phyloP scores from a whole-genome alignment of 2,888 invertebrate species.

The Agrotis exclamationis region DNA sequence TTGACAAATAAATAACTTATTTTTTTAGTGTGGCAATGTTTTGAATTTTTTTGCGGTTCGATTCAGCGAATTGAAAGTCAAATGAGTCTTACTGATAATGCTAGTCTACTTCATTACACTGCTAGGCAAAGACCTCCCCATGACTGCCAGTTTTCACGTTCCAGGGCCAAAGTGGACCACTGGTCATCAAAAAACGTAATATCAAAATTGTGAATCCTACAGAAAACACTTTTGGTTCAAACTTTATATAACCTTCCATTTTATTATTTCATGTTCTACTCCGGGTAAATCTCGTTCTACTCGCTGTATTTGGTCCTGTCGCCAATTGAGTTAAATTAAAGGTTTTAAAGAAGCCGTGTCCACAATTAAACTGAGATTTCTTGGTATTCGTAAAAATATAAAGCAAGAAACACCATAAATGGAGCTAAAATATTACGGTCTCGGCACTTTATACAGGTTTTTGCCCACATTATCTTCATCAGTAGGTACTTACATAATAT shows the following conservation, averaged over 20 bases:
- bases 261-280: too few relatives aligned
- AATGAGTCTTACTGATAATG: background rate
- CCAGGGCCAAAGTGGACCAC: too few relatives aligned
- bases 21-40: background rate
- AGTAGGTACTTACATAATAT: constrained; percentile 32
- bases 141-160: too few relatives aligned
- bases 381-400: background rate
- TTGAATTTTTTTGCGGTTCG: background rate
- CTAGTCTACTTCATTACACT: too few relatives aligned
- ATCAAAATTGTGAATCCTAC: background rate
- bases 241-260: too few relatives aligned
- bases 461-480: constrained; percentile 28
- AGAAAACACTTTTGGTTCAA: background rate
- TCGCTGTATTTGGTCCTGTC: background rate
- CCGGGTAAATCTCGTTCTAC: background rate
- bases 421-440: constrained; percentile 17
- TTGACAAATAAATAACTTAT: background rate
- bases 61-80: background rate
- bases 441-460: constrained; percentile 18
- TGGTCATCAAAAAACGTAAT: background rate
- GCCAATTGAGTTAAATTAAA: background rate
- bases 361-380: background rate
- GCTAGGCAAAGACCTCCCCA: too few relatives aligned
- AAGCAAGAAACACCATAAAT: constrained; percentile 14
- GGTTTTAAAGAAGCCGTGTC: background rate